Evolutionary conservation across 2,113 vertebrate species (phyloP).

Genomic region (Numenius arquata): DNA sequence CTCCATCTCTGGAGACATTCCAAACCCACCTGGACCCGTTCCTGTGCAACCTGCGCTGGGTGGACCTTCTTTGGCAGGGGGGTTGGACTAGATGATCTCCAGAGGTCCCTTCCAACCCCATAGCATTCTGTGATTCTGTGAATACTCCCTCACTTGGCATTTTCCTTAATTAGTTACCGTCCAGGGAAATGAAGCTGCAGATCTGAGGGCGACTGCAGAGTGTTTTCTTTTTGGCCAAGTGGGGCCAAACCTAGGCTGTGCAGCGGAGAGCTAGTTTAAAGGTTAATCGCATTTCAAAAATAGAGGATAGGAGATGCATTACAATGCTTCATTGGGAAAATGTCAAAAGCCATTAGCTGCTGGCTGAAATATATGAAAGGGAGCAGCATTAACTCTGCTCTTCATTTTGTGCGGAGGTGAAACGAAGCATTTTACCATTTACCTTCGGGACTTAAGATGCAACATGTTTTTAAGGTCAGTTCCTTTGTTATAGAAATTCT

Average conservation of each 20-base stretch:
- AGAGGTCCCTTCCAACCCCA: no score
- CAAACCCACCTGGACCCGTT: no score
- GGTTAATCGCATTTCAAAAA: conserved; percentile 8
- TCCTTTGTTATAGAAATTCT: neutral
- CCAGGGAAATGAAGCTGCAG: neutral
- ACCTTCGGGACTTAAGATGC: neutral
- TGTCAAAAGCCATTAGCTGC: conserved; percentile 37
- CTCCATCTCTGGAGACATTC: no score
- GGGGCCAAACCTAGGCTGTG: neutral
- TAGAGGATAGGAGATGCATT: neutral
- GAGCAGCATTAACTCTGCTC: neutral
- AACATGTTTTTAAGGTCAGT: conserved; percentile 22
- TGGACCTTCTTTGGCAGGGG: no score
- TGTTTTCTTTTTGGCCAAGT: neutral
- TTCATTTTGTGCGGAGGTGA: neutral
- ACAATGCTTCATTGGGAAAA: conserved; percentile 38
- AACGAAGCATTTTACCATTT: neutral
- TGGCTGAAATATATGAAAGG: conserved; percentile 16
- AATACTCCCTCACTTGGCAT: neutral
- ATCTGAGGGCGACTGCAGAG: neutral
- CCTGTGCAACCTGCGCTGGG: no score
- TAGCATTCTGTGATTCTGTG: no score
- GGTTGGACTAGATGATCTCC: no score
- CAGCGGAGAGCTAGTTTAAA: neutral
- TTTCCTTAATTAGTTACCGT: neutral